Conservation (phyloP, 1,140 invertebrate genomes). For the Melipona quadrifasciata region DNA sequence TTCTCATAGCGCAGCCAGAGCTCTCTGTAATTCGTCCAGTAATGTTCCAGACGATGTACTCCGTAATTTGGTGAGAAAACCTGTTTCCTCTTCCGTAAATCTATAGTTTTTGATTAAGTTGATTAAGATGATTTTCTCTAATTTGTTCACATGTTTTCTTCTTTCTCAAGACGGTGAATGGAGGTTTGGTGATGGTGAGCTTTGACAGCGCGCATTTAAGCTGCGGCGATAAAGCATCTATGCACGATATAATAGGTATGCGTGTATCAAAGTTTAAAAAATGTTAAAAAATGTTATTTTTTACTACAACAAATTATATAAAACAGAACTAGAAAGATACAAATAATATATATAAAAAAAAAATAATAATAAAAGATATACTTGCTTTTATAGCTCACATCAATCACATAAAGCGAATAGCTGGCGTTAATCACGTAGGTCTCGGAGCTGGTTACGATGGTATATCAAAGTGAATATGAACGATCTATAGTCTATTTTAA, state of each 20-base stretch:
- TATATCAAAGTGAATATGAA: slow-evolving; percentile 78
- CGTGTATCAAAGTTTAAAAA: not conserved
- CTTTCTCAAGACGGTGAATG: slow-evolving; percentile 84
- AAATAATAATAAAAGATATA: not conserved
- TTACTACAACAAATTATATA: too few species aligned
- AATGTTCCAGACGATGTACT: slow-evolving; percentile 95
- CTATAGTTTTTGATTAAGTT: too few species aligned
- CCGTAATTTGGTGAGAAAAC: slow-evolving; percentile 85
- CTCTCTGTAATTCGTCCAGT: slow-evolving; percentile 92
- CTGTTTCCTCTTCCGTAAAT: too few species aligned
- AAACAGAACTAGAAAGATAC: too few species aligned
- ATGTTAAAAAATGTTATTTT: not conserved
- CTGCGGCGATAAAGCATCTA: slow-evolving; percentile 82
- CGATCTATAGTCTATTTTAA: not conserved
- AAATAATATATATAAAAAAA: not conserved
- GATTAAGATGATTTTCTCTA: too few species aligned
- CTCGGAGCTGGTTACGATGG: slow-evolving; percentile 85
- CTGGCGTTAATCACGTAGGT: slow-evolving; percentile 87
- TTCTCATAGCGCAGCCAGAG: slow-evolving; percentile 93
- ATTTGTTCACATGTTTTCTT: not conserved
- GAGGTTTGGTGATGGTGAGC: slow-evolving; percentile 95
- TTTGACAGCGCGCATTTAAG: slow-evolving; percentile 87
- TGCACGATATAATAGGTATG: slow-evolving; percentile 85
- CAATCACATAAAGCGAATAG: slow-evolving; percentile 89
- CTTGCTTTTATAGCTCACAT: slow-evolving; percentile 87